Evolutionary conservation across 30 jellyfish, hydroid and myxozoan genomes (phyloP).

Genomic region (Turritopsis rubra): DNA sequence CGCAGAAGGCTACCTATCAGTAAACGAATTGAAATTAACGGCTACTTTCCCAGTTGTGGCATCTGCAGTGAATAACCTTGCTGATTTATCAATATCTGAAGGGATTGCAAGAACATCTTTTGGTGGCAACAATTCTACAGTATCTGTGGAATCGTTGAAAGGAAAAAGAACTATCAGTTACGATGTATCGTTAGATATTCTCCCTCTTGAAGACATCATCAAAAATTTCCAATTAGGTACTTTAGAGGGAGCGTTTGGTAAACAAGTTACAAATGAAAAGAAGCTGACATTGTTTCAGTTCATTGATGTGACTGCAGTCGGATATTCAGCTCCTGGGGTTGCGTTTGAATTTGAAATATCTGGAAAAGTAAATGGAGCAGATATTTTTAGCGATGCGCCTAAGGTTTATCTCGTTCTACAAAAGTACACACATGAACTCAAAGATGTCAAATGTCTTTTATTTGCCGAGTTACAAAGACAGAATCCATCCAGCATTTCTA

Average conservation of each 20-base stretch:
- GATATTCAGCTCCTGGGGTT: constrained; percentile 3
- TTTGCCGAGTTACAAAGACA: constrained; percentile 2
- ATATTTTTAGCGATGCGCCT: constrained; percentile 5
- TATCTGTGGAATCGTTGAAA: background rate
- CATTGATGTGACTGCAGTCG: constrained; percentile 4
- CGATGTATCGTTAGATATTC: background rate
- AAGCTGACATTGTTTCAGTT: constrained; percentile 10
- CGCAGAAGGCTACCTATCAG: constrained; percentile 4
- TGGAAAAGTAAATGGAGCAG: constrained; percentile 10
- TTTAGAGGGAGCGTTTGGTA: constrained; percentile 5
- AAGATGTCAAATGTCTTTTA: constrained; percentile 9
- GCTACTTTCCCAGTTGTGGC: background rate
- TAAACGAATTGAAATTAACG: background rate
- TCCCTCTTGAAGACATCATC: constrained; percentile 1
- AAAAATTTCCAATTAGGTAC: background rate
- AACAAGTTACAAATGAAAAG: background rate
- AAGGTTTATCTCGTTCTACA: constrained; percentile 8
- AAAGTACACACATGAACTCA: background rate
- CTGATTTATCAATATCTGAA: background rate
- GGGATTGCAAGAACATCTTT: background rate
- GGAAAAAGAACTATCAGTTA: background rate
- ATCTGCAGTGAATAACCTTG: constrained; percentile 1
- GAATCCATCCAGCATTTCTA: background rate
- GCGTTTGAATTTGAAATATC: constrained; percentile 19
- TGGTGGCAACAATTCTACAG: constrained; percentile 4